Percentiles rank a stretch among this genome's conserved stretches.
phyloP scores from a whole-genome alignment of 2,888 invertebrate genomes.

The Polydesmus complanatus region DNA sequence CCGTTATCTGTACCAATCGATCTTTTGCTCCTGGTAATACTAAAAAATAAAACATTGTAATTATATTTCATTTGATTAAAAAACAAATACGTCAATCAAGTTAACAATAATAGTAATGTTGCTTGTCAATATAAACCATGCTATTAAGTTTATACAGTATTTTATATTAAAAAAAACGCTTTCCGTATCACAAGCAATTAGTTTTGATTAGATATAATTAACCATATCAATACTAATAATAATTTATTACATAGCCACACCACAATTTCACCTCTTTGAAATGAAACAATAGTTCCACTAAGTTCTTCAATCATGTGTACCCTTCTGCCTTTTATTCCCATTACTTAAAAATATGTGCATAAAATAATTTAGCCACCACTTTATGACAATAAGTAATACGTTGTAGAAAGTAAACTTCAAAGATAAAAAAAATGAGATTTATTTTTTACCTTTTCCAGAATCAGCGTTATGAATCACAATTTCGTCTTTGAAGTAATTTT shows the following conservation, averaged over 20 bases:
- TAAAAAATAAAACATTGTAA: constrained; percentile 37
- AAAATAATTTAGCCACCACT: neutral
- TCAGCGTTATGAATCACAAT: constrained; percentile 88
- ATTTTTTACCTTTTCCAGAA: constrained; percentile 73
- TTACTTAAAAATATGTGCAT: constrained; percentile 49
- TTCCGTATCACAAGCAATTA: neutral
- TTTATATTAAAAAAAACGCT: neutral
- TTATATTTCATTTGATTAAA: neutral
- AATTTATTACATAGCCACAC: too few species aligned
- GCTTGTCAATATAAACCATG: neutral
- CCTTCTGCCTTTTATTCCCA: constrained; percentile 96
- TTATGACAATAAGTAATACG: too few species aligned
- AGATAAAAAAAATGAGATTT: neutral
- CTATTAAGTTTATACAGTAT: neutral
- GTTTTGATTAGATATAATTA: too few species aligned
- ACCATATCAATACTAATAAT: too few species aligned
- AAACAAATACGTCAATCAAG: neutral
- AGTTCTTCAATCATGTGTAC: constrained; percentile 98
- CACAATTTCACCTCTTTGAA: constrained; percentile 99
- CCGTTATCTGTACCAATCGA: constrained; percentile 87
- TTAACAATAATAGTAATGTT: neutral
- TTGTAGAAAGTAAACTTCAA: neutral
- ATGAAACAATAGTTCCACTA: constrained; percentile 95
- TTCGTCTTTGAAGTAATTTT: constrained; percentile 88
- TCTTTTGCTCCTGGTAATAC: constrained; percentile 90